Evolutionary conservation across 1,140 invertebrate genomes (phyloP).

Genomic region (Lasioglossum baleicum): DNA sequence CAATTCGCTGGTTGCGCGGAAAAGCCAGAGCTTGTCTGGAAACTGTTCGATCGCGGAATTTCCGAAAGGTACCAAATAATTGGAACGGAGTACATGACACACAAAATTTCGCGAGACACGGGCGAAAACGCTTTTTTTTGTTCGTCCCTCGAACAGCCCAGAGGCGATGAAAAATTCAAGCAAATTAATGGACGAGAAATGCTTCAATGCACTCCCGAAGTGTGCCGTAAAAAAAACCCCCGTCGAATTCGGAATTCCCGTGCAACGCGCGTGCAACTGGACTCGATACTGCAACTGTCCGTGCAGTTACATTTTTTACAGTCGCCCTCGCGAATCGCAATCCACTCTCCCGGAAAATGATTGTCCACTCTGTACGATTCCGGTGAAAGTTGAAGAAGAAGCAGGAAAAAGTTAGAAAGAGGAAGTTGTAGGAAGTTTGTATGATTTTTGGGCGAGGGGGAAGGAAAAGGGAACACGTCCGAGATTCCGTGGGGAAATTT

Average conservation of each 20-base stretch:
- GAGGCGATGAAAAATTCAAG: conserved; percentile 11
- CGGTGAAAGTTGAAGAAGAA: neutral
- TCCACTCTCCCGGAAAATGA: neutral
- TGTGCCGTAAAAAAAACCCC: neutral
- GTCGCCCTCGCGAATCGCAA: neutral
- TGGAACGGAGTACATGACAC: neutral
- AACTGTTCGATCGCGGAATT: too few relatives aligned
- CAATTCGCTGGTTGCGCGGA: too few relatives aligned
- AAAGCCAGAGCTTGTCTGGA: too few relatives aligned
- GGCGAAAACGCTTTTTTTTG: neutral
- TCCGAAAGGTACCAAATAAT: neutral
- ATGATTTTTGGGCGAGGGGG: too few relatives aligned
- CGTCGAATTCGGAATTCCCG: neutral
- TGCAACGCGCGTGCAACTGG: neutral
- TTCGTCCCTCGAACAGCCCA: neutral
- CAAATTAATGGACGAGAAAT: neutral
- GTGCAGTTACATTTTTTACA: conserved; percentile 24
- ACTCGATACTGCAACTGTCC: neutral
- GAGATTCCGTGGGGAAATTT: too few relatives aligned
- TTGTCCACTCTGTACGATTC: neutral
- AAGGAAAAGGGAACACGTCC: too few relatives aligned
- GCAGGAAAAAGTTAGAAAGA: neutral
- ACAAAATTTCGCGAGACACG: neutral
- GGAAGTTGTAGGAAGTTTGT: too few relatives aligned
- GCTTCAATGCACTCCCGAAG: neutral